Base-by-base conservation (phyloP, 2,888 invertebrate genomes). In the Scaptomyza flava region DNA sequence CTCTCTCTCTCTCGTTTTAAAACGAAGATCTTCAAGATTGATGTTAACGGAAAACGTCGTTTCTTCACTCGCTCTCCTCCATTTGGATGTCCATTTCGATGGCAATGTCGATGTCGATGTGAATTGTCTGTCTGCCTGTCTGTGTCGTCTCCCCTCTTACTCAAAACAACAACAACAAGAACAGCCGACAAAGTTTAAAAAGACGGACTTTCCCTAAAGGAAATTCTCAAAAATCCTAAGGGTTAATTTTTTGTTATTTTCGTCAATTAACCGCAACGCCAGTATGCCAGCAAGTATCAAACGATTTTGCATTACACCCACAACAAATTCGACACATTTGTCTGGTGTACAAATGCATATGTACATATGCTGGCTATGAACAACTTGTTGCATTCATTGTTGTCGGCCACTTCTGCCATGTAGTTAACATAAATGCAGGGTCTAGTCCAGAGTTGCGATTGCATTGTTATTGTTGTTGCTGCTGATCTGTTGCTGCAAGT, bases 1-100 rank as follows among this genome's bases (percentile, higher is more conserved):
- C 38, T 38, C 14, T 17, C 34, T 36, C n/a, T 36, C 12, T 36
- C 34, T 36, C 27, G 3, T 27, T 6, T 36, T 41, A 2, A 7
- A 14, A 9, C 33, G 50, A 56, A 77, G 87, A 68, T 77, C 78
- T 68, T 74, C 63, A 90, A 91, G 91, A 91, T 91, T 91, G 91
- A 91, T 91, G 91, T 90, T 90, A 90, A 91, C 90, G 91, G 91
- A 90, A 91, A 91, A 88, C 87, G 82, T 86, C 85, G 85, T 87
- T 90, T 79, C 80, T 79, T 80, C 79, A 77, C 65, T 68, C 66
- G 59, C 63, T n/a, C 60, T 36, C 12, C 61, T 20, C 36, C 62
- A 31, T 17, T 23, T 20, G 46, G 31, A 46, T 58, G 58, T 70
- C 63, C 50, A 65, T 63, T 54, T 46, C 61, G 53, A 66, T 56